These are phyloP conservation scores for Amphilophus citrinellus DNA, from an alignment of 2,113 vertebrate species.

Conservation along the genomic window DNA sequence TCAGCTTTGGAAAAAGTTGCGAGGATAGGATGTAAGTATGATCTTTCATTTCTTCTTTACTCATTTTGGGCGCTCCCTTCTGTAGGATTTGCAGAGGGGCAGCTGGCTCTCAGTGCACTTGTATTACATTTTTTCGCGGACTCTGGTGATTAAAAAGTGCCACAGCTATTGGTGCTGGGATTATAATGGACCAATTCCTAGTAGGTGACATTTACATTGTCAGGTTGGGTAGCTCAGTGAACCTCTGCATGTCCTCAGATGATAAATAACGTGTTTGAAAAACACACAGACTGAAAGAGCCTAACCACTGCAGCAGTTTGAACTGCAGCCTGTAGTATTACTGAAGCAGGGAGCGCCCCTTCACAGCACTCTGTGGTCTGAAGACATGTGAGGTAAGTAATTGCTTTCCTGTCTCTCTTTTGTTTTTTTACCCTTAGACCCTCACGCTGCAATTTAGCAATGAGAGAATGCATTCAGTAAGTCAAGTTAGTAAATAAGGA, in stretches of 20 bases:
- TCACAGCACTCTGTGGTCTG: constrained; percentile 96
- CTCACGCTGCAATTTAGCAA: not conserved
- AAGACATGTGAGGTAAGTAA: constrained; percentile 91
- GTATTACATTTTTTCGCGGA: not conserved
- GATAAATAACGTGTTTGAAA: constrained; percentile 78
- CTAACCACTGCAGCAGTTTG: constrained; percentile 84
- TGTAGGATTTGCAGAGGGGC: constrained; percentile 96
- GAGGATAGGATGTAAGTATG: constrained; percentile 99
- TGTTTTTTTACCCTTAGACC: not conserved
- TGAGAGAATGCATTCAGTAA: not conserved
- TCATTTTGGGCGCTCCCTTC: constrained; percentile 97
- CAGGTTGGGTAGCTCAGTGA: constrained; percentile 85
- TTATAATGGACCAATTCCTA: not conserved
- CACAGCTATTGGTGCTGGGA: not conserved
- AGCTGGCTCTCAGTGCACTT: constrained; percentile 81
- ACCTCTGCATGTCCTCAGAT: constrained; percentile 93
- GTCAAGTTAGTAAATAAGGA: not conserved
- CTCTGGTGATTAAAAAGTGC: not conserved
- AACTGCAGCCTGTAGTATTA: constrained; percentile 86
- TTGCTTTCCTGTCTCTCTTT: constrained; percentile 14
- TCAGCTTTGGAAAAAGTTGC: constrained; percentile 96
- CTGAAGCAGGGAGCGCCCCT: constrained; percentile 95
- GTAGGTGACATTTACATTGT: not conserved
- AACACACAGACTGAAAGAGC: constrained; percentile 71
- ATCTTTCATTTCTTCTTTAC: constrained; percentile 95